Evolutionary conservation across 2,113 vertebrate species (phyloP).

Genomic region (Rhabdomys dilectus): DNA sequence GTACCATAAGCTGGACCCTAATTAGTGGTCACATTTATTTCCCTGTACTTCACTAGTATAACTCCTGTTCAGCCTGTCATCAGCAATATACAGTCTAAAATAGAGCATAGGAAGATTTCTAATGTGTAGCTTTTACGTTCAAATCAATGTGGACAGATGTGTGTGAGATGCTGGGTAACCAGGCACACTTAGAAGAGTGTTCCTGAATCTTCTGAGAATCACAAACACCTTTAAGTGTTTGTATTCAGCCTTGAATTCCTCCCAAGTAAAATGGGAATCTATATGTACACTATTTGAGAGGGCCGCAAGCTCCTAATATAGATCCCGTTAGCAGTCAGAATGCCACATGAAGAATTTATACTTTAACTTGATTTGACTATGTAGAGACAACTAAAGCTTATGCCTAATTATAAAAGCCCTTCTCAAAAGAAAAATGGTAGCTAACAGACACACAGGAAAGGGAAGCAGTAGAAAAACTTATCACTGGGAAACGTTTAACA

Average conservation of each 20-base stretch:
- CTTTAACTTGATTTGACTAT: slow-evolving; percentile 7
- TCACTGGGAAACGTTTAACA: neutral
- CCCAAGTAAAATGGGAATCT: neutral
- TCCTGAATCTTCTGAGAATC: neutral
- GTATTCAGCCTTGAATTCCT: neutral
- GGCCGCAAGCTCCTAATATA: neutral
- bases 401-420: neutral
- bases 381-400: slow-evolving; percentile 7
- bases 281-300: neutral
- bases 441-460: neutral
- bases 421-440: neutral
- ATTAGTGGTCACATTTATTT: slow-evolving; percentile 58
- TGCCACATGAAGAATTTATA: neutral
- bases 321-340: neutral
- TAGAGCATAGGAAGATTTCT: slow-evolving; percentile 9
- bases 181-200: neutral
- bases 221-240: neutral
- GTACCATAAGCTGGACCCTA: neutral
- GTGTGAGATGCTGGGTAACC: neutral
- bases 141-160: neutral
- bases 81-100: slow-evolving; percentile 53
- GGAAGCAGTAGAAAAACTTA: neutral
- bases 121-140: neutral
- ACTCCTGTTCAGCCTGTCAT: slow-evolving; percentile 40
- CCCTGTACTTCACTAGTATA: neutral